Conservation (phyloP, 2,797 vertebrate genomes). For the Enteromius mattozi region DNA sequence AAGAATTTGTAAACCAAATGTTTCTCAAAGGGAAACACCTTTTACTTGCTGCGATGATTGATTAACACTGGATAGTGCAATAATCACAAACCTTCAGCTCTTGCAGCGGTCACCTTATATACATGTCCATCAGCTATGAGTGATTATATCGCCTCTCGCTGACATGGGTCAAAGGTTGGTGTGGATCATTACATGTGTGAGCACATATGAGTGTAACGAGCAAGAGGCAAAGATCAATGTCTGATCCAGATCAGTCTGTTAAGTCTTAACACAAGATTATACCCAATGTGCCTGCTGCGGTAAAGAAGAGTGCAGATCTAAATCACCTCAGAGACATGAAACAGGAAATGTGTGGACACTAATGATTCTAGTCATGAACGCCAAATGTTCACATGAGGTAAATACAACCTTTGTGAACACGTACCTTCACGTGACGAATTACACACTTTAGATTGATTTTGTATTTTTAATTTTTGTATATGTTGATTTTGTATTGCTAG, state of each 20-base stretch:
- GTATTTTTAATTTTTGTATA: too few relatives aligned
- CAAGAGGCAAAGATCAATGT: conserved; percentile 41
- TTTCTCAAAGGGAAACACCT: neutral
- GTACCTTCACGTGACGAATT: too few relatives aligned
- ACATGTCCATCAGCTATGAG: neutral
- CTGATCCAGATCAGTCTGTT: conserved; percentile 45
- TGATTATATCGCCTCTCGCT: conserved; percentile 7
- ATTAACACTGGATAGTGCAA: neutral
- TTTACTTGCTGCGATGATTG: conserved; percentile 8
- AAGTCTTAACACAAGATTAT: conserved; percentile 38
- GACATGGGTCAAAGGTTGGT: conserved; percentile 42
- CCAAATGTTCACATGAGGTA: conserved; percentile 19
- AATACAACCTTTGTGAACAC: neutral
- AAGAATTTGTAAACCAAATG: neutral
- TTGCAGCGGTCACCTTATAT: conserved; percentile 6
- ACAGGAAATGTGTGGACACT: conserved; percentile 38
- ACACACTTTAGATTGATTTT: too few relatives aligned
- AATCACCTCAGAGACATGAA: conserved; percentile 27
- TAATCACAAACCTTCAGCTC: conserved; percentile 10
- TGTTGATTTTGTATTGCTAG: too few relatives aligned
- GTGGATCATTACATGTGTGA: conserved; percentile 49
- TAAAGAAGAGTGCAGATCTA: conserved; percentile 19
- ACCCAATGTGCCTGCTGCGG: conserved; percentile 13
- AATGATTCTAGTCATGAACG: conserved; percentile 22
- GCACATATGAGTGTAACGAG: conserved; percentile 26